Base-by-base conservation (phyloP, 2,888 invertebrate genomes). In the Drosophila meridionalis region DNA sequence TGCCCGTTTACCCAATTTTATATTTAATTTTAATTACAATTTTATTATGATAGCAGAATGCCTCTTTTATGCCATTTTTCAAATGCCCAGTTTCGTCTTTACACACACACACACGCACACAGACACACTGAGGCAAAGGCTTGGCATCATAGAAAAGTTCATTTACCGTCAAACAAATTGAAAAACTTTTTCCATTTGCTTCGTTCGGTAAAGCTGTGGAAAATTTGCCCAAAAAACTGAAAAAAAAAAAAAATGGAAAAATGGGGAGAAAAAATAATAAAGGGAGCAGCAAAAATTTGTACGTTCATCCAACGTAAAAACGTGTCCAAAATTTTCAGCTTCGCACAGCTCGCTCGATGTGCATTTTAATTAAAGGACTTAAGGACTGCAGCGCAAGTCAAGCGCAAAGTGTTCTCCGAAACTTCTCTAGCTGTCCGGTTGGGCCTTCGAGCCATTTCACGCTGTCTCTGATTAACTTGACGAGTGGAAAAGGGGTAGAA, bases 91-190 rank as follows among this genome's bases (percentile, higher is more conserved):
- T 57, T 69, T 65, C 69, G 42, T 78, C 55, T 55, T 77, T 48
- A 30, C 50, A 52, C 28, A 64, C 48, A 58, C 50, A 53, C 69
- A 56, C 63, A 65, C 43, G 26, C 50, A 28, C 43, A 56, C n/a
- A 50, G 66, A 53, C 66, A 65, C 38, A 55, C 26, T 56, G 9
- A 20, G 56, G 57, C 58, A 59, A 61, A 43, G 59, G 62, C 57
- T 75, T 71, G 56, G 52, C 62, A 61, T 67, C 62, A 68, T 78
- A 72, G 69, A 74, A 84, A 81, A 86, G 81, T 84, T 83, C 81
- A 86, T 79, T 84, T 86, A 83, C 84, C 80, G 84, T 84, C 87
- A 84, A 82, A 79, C 84, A 85, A 86, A 85, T 85, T 90, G 90
- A 85, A 85, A 86, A 86, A 86, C 82, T 86, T 86, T 86, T 90